phyloP scores from a whole-genome alignment of 1,140 invertebrate genomes.

The Samia ricini region DNA sequence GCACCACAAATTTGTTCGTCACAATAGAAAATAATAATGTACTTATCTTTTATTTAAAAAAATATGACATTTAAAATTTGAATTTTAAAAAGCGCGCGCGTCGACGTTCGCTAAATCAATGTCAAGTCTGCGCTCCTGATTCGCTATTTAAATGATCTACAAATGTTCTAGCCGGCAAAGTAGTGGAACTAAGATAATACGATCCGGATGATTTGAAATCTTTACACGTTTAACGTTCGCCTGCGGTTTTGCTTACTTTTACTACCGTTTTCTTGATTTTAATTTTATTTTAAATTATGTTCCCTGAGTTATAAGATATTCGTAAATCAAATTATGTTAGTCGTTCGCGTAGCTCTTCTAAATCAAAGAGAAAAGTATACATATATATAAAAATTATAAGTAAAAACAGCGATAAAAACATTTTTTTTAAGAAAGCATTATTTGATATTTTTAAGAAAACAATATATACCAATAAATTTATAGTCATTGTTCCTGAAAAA shows the following conservation, averaged over 20 bases:
- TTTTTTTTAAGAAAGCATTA: too few species aligned
- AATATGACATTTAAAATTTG: slow-evolving; percentile 10
- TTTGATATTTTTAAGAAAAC: too few species aligned
- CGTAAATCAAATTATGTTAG: too few species aligned
- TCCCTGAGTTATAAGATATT: too few species aligned
- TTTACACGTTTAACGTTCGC: not conserved
- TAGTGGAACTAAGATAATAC: slow-evolving; percentile 14
- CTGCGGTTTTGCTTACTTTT: slow-evolving; percentile 7
- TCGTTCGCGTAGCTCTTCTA: too few species aligned
- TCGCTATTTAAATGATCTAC: slow-evolving; percentile 21
- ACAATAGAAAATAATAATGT: slow-evolving; percentile 4
- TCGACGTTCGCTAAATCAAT: slow-evolving; percentile 9
- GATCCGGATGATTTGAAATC: slow-evolving; percentile 16
- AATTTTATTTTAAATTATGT: too few species aligned
- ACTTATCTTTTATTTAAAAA: slow-evolving; percentile 7
- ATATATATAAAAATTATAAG: too few species aligned
- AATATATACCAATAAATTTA: too few species aligned
- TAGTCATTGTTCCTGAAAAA: too few species aligned
- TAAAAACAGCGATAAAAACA: too few species aligned
- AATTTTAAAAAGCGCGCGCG: slow-evolving; percentile 1
- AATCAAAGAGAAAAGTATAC: too few species aligned
- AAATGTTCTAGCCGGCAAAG: slow-evolving; percentile 2
- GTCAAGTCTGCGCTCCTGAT: slow-evolving; percentile 12
- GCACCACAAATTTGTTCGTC: not conserved
- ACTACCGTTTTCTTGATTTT: not conserved